Percentiles rank a stretch among this genome's conserved stretches.
These are phyloP conservation scores for Pipistrellus pipistrellus DNA, from an alignment of 2,797 vertebrate genomes.

Conservation along the genomic window DNA sequence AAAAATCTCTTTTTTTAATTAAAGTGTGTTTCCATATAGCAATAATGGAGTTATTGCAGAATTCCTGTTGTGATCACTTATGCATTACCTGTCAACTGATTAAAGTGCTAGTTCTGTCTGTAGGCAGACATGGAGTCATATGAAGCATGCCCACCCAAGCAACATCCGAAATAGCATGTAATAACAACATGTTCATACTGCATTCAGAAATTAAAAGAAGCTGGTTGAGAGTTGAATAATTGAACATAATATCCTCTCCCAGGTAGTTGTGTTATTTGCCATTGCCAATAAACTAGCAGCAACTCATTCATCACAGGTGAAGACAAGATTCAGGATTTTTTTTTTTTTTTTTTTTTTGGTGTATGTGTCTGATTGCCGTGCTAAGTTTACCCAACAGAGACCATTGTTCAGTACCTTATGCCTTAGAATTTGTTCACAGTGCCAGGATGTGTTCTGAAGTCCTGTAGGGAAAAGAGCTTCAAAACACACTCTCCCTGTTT, in stretches of 20 bases:
- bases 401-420: constrained; percentile 8
- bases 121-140: neutral
- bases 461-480: constrained; percentile 66
- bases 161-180: neutral
- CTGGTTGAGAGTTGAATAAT: neutral
- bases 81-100: neutral
- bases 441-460: constrained; percentile 57
- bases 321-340: neutral
- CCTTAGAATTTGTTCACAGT: constrained; percentile 65
- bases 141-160: neutral
- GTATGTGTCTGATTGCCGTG: neutral
- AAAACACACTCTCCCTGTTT: constrained; percentile 63
- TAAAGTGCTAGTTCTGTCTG: neutral
- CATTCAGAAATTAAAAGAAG: constrained; percentile 1
- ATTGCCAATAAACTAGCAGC: neutral
- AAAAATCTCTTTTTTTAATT: constrained; percentile 52
- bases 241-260: neutral
- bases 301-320: neutral
- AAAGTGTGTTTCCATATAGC: constrained; percentile 62
- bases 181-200: neutral
- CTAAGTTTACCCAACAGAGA: constrained; percentile 46
- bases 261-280: neutral
- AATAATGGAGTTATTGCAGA: constrained; percentile 59
- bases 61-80: constrained; percentile 52
- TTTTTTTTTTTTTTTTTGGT: too few species aligned